Base-by-base conservation (phyloP, 2,888 invertebrate genomes). In the Plutella xylostella region DNA sequence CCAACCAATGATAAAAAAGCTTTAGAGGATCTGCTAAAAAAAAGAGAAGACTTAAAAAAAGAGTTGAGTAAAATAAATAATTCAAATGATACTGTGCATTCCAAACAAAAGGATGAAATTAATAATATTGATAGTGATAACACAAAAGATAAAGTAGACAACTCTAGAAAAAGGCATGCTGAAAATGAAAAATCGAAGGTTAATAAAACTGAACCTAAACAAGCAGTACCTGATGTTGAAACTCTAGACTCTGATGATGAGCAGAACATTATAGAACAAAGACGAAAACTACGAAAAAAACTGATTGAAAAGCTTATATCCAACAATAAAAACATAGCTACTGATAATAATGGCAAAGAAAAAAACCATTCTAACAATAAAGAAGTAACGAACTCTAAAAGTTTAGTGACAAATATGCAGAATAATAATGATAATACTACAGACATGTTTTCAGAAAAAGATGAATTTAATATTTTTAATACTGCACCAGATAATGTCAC, bases 391-490 rank as follows among this genome's bases (percentile, higher is more conserved):
- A 5, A 15, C 15, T 17, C 7, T 15, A n/a, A 7, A 42, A 30
- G 11, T 2, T 14, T 12, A 31, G 12, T 6, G 18, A 31, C 18
- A 31, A 30, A 19, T 18, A 57, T 48, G 55, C 62, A 52, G 57
- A 69, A 49, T 61, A 62, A 17, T 87, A 88, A 58, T 21, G 50
- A 50, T 82, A 86, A 53, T 87, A 88, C 61, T 17, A 91, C 92
- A 86, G 94, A 94, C 65, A 94, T 94, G 93, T 94, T 96, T 85
- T 94, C 96, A 45, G 96, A 97, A 65, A 92, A 91, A 58, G 93
- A 94, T 70, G 92, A 93, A 66, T 94, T 96, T 70, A 85, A 86
- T 58, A 88, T 90, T 31, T 87, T 90, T 60, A 90, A 90, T 61
- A 88, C 56, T 50, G 49, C 46, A 28, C 48, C 53, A 3, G 65